Evolutionary conservation across 2,113 vertebrate species (phyloP).

Genomic region (Ranitomeya variabilis): DNA sequence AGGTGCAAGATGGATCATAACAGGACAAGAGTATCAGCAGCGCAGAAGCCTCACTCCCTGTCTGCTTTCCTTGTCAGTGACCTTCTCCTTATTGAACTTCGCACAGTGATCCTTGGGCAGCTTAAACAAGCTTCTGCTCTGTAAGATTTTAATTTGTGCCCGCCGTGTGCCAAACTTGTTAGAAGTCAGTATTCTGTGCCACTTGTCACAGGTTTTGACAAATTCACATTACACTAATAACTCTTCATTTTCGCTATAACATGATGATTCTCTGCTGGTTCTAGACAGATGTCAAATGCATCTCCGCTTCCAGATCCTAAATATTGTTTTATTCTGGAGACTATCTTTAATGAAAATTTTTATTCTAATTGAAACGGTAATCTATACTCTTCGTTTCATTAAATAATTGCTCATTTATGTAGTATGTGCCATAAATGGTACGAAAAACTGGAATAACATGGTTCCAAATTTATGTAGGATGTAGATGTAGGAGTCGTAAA

Average conservation of each 20-base stretch:
- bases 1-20: not conserved
- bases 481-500: too few relatives aligned
- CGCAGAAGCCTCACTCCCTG: not conserved
- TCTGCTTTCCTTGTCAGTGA: not conserved
- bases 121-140: constrained; percentile 26
- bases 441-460: too few relatives aligned
- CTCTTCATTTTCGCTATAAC: constrained; percentile 21
- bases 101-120: not conserved
- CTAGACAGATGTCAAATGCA: constrained; percentile 34
- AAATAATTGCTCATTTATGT: too few relatives aligned
- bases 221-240: constrained; percentile 41
- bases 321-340: not conserved
- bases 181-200: constrained; percentile 26
- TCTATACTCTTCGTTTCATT: not conserved
- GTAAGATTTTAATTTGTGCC: constrained; percentile 26
- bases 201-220: constrained; percentile 43
- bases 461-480: too few relatives aligned
- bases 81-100: not conserved
- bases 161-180: constrained; percentile 13
- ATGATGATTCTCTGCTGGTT: constrained; percentile 11
- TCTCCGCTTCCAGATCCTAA: not conserved
- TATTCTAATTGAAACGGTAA: not conserved
- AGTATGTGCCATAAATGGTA: too few relatives aligned
- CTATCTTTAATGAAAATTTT: not conserved
- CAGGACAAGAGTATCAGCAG: not conserved